phyloP scores from a whole-genome alignment of 2,888 invertebrate species.

The Lasioglossum pauxillum region DNA sequence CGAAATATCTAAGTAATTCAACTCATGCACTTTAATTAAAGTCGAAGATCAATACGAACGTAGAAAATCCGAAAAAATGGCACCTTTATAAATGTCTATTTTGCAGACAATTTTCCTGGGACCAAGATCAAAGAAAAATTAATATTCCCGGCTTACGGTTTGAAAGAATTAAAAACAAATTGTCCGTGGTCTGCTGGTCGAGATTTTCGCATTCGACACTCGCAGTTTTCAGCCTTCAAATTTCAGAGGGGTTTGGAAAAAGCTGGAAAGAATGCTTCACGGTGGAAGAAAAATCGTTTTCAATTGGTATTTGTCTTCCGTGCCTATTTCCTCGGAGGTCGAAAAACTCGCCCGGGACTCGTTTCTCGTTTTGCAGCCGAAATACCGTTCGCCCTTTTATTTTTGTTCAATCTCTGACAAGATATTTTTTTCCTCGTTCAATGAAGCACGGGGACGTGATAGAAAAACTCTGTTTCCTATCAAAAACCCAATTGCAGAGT shows the following conservation, averaged over 20 bases:
- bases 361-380: not conserved
- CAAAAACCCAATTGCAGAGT: not conserved
- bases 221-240: not conserved
- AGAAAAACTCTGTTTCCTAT: not conserved
- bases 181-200: too few species aligned
- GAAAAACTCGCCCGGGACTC: not conserved
- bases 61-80: too few species aligned
- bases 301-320: not conserved
- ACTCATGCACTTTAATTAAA: too few species aligned
- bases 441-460: not conserved
- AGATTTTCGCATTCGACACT: not conserved
- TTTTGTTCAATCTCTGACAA: conserved; percentile 1
- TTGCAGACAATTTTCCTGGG: too few species aligned
- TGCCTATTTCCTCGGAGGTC: not conserved
- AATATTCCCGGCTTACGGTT: too few species aligned
- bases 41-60: too few species aligned
- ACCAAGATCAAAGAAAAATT: too few species aligned
- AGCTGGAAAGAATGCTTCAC: not conserved
- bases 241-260: not conserved
- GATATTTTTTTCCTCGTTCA: not conserved
- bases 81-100: too few species aligned
- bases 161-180: too few species aligned
- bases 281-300: not conserved
- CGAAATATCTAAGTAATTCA: too few species aligned
- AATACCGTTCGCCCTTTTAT: not conserved